phyloP scores from a whole-genome alignment of 2,113 vertebrate genomes.

The Plotosus lineatus region DNA sequence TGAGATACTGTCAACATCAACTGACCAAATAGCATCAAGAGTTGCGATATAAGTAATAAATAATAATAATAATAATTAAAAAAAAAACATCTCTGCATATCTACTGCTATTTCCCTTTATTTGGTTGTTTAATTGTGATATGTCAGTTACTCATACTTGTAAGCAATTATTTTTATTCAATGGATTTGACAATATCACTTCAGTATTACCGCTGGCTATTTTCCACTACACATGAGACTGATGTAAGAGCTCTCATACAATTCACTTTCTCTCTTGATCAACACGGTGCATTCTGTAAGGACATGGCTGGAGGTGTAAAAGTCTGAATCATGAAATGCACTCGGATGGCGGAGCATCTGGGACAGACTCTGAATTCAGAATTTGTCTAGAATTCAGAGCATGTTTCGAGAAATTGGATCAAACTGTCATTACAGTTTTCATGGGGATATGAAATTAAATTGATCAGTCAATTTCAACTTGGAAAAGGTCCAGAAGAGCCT shows the following conservation, averaged over 20 bases:
- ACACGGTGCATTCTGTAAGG: background rate
- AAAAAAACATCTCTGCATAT: background rate
- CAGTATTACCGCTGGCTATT: background rate
- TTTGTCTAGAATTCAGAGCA: background rate
- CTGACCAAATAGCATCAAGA: background rate
- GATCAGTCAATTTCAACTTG: background rate
- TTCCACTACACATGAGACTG: background rate
- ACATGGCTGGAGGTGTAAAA: background rate
- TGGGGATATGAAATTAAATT: background rate
- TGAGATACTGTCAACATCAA: background rate
- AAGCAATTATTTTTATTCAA: background rate
- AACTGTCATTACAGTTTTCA: background rate
- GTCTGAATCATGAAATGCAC: background rate
- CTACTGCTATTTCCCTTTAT: background rate
- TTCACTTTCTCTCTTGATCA: background rate
- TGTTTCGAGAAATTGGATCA: background rate
- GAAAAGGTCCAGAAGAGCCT: background rate
- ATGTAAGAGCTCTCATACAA: background rate
- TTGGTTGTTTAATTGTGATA: background rate
- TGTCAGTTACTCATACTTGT: background rate
- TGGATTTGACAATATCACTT: background rate
- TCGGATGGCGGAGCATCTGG: background rate
- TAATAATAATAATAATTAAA: background rate
- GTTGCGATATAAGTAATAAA: background rate
- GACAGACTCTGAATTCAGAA: background rate